Evolutionary conservation across 2,113 vertebrate species (phyloP).

Genomic region (Erythrocercus mccallii): DNA sequence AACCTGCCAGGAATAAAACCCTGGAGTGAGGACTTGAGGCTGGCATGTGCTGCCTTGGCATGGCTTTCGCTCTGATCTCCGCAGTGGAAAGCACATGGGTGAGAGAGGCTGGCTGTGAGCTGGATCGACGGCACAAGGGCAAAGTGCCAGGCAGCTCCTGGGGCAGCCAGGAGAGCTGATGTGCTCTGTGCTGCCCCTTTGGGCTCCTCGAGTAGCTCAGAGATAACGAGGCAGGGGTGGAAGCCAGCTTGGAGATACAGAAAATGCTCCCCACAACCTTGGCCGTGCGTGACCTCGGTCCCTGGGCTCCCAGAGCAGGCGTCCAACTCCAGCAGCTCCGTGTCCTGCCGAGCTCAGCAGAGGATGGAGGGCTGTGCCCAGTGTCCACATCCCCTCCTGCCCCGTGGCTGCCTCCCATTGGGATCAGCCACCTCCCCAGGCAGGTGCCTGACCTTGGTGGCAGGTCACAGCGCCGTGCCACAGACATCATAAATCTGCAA

Average conservation of each 20-base stretch:
- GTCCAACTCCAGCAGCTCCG: fast-evolving
- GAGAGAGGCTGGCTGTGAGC: neutral
- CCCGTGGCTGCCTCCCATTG: fast-evolving
- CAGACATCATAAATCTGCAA: constrained; percentile 19
- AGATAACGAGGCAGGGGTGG: neutral
- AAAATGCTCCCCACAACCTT: neutral
- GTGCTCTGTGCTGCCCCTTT: neutral
- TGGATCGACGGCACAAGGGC: neutral
- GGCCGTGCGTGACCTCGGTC: neutral
- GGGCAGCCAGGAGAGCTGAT: neutral
- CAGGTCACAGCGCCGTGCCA: neutral
- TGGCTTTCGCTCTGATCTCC: fast-evolving
- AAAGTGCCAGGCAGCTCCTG: neutral
- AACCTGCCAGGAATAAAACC: neutral
- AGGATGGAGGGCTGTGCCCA: neutral
- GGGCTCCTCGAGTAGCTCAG: neutral
- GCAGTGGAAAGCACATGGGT: neutral
- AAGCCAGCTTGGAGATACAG: neutral
- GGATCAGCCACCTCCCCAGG: neutral
- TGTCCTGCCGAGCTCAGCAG: neutral
- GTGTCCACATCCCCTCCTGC: neutral
- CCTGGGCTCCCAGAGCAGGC: neutral
- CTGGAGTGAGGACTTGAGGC: neutral
- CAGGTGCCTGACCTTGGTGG: constrained; percentile 13
- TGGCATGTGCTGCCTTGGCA: neutral